phyloP scores from a whole-genome alignment of 2,797 vertebrate genomes.

The Rachycentron canadum region DNA sequence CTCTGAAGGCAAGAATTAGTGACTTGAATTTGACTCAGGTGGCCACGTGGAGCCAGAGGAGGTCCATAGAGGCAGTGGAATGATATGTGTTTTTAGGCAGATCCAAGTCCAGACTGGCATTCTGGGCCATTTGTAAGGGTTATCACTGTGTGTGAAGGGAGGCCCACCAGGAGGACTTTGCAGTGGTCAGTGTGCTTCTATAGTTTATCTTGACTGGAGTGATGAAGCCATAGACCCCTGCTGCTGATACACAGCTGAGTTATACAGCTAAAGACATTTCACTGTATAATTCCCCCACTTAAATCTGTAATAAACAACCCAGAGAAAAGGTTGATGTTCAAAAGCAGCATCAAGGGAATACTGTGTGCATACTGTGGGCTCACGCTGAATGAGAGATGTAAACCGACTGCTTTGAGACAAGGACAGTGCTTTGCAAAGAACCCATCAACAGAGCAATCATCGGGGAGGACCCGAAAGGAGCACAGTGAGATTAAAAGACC shows the following conservation, averaged over 20 bases:
- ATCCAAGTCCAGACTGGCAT: no score
- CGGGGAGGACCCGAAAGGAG: conserved; percentile 62
- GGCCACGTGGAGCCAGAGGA: no score
- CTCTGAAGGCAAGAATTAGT: no score
- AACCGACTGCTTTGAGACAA: conserved; percentile 59
- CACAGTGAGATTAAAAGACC: conserved; percentile 72
- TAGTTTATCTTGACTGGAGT: background rate
- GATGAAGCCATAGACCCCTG: background rate
- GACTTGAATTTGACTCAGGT: no score
- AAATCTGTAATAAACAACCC: conserved; percentile 38
- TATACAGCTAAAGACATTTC: conserved; percentile 5
- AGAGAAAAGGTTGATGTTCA: conserved; percentile 44
- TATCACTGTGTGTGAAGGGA: no score
- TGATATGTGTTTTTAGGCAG: no score
- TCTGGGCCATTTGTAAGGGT: no score
- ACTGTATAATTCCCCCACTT: conserved; percentile 16
- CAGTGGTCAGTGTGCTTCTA: no score
- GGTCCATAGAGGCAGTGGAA: no score
- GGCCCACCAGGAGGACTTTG: no score
- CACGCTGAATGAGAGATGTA: conserved; percentile 40
- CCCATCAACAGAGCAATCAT: conserved; percentile 73
- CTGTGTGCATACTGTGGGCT: conserved; percentile 21
- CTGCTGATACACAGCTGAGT: no score
- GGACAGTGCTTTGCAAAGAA: conserved; percentile 61
- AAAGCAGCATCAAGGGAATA: conserved; percentile 30